Conservation (phyloP, 2,113 vertebrate species). For the Bungarus multicinctus region DNA sequence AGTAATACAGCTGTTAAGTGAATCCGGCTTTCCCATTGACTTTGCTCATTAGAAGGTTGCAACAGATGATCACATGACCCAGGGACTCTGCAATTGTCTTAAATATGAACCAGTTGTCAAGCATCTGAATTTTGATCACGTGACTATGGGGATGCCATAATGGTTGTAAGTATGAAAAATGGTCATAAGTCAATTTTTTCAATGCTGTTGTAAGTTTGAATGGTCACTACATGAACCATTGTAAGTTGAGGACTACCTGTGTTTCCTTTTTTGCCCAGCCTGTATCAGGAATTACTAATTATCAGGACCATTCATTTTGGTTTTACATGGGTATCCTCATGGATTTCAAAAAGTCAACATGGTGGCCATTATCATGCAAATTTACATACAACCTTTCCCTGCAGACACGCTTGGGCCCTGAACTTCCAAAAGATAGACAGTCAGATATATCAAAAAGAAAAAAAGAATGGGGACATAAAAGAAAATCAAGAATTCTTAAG, state of each 20-base stretch:
- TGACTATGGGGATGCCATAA: not conserved
- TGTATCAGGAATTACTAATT: not conserved
- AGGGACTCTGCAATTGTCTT: not conserved
- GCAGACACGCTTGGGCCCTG: not conserved
- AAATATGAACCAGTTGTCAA: not conserved
- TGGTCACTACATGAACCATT: not conserved
- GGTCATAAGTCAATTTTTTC: not conserved
- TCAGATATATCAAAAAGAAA: not conserved
- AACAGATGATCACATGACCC: not conserved
- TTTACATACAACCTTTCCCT: not conserved
- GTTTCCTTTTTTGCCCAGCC: not conserved
- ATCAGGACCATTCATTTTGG: not conserved
- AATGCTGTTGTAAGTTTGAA: not conserved
- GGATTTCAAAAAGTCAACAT: not conserved
- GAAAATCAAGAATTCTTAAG: not conserved
- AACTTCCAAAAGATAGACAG: not conserved
- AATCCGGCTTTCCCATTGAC: not conserved
- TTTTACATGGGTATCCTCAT: not conserved
- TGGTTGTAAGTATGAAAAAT: not conserved
- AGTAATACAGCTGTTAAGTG: not conserved
- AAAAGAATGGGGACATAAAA: not conserved
- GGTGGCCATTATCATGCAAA: not conserved
- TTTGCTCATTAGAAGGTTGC: not conserved
- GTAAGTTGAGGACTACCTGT: not conserved
- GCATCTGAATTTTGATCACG: not conserved